Evolutionary conservation across 2,888 invertebrate genomes (phyloP), one percentile per base, ranked within the genome.

Genomic region (Mythimna albipuncta): DNA sequence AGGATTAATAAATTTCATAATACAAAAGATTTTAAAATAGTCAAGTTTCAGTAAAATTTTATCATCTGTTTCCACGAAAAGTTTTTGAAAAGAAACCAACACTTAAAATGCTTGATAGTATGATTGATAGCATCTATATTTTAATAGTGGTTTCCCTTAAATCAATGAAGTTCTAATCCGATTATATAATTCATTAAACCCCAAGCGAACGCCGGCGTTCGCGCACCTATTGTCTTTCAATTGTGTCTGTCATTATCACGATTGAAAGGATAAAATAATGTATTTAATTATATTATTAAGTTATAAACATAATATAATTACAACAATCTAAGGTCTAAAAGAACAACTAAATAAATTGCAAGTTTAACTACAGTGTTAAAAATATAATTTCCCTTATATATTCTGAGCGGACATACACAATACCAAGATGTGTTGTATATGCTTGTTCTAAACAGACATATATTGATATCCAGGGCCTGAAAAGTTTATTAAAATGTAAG

Each of bases 391-490:
- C 64, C 68, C 59, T 68, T 64, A 69, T 71, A 63, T 79, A 85
- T 44, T 61, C 63, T 7, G 35, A 63, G 52, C 21, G 58, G 85
- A 94, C 95, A 92, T 95, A 95, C 94, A 92, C 95, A 95, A 89
- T 93, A 95, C 93, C 93, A 95, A 92, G 88, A 89, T 64, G 93
- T 92, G 91, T 93, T 93, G 91, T 82, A 91, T 75, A 77, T 77
- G 69, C 84, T 74, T 86, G 91, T 91, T 90, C 84, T 92, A 91
- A 93, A 93, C 75, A 93, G 71, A 91, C 94, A 95, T 81, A 94
- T 87, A 93, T 94, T 94, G 89, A 93, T 86, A 92, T 94, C 94
- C 91, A 93, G 83, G 65, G 90, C 85, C 95, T 94, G 94, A 89
- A 94, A 95, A 88, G 69, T 85, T 72, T 61, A 79, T 72, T 55